Percentiles rank a stretch among this genome's conserved stretches.
Evolutionary conservation across 2,888 invertebrate species (phyloP).

Genomic region (Ptilodon capucinus): DNA sequence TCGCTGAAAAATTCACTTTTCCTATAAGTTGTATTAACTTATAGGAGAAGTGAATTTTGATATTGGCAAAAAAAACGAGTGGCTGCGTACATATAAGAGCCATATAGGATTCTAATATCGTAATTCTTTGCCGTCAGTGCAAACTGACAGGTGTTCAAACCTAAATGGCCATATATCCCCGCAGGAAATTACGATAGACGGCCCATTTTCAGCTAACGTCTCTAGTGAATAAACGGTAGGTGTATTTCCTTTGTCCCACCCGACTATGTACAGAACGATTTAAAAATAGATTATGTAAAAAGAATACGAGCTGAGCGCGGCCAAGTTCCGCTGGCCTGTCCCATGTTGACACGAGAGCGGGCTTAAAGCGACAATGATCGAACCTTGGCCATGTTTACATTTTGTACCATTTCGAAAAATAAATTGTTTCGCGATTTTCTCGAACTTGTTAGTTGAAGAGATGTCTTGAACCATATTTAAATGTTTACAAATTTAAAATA

Average conservation of each 20-base stretch:
- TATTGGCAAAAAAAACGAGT: no score
- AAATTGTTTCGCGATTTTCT: constrained; percentile 60
- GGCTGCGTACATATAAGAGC: no score
- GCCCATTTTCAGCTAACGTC: not conserved
- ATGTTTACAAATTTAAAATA: not conserved
- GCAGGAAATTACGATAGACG: no score
- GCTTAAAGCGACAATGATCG: constrained; percentile 65
- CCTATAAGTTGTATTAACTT: no score
- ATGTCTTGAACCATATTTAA: constrained; percentile 6
- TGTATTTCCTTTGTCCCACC: constrained; percentile 23
- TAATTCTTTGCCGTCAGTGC: no score
- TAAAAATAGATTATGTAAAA: constrained; percentile 60
- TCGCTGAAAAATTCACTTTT: no score
- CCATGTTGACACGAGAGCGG: constrained; percentile 77
- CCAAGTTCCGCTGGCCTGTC: constrained; percentile 69
- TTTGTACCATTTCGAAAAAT: constrained; percentile 68
- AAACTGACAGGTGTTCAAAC: no score
- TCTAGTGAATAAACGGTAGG: constrained; percentile 14
- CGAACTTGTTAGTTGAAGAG: constrained; percentile 33
- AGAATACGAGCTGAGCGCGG: constrained; percentile 59
- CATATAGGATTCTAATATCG: no score
- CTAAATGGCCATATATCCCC: no score
- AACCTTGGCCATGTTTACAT: constrained; percentile 54
- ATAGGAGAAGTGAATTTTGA: no score
- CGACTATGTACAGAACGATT: constrained; percentile 31